Base-by-base conservation (phyloP, 2,113 vertebrate genomes). In the Beaufortia kweichowensis region DNA sequence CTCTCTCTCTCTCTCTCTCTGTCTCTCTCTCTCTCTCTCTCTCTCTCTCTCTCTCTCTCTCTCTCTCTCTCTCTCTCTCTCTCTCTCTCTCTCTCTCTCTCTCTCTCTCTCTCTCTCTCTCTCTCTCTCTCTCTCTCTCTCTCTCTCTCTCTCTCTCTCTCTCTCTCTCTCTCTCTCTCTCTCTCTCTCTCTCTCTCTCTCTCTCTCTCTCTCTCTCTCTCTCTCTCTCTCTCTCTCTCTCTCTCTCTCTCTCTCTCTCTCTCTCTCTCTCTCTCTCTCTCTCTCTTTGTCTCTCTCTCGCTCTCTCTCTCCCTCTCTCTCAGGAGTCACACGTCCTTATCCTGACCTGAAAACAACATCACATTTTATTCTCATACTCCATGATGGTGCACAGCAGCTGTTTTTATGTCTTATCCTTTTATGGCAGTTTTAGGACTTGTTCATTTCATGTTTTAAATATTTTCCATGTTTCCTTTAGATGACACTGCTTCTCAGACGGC, bases 371-470 rank as follows among this genome's bases (percentile, higher is more conserved):
- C 50, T 66, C 35, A 77, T 67, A 61, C 43, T 46, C 15, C 43
- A 46, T 46, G 12, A 46, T 3, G 12, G 43, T 17, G 43, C 7
- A n/a, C 65, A 46, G 26, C 8, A 73, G 21, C 28, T 72, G 77
- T 23, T 81, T 82, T 76, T 75, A 21, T 62, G 24, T 75, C 81
- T 79, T 79, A 24, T 83, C 80, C 74, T 63, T 62, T 65, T 75
- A 66, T 53, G 57, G 75, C 14, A 23, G 29, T 24, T 53, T 14
- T 61, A 21, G 53, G 56, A 62, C 33, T 50, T 68, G 21, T 50
- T 14, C 53, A 50, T 63, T 57, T 41, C 55, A n/a, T n/a, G n/a
- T 57, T 43, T 67, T 35, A 62, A 29, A 53, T 80, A 55, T n/a
- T 68, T 64, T 61, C 78, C 63, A 19, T 61, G 46, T 53, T 23